Base-by-base conservation (phyloP, 2,797 vertebrate genomes). In the Chanos chanos region DNA sequence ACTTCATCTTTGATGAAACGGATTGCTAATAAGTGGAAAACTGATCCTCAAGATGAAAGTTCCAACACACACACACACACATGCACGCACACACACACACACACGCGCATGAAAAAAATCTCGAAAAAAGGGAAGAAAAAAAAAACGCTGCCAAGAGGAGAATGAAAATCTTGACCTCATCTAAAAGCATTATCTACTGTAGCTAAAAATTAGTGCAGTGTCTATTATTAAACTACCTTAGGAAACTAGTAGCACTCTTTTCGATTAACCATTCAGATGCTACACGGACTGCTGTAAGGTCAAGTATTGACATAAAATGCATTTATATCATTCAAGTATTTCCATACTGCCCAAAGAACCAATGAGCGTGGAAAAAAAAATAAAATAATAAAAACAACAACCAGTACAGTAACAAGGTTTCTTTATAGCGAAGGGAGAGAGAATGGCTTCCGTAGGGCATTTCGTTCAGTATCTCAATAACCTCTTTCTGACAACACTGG, bases 201-300 rank as follows among this genome's bases (percentile, higher is more conserved):
- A 81, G 81, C 80, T 92, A 92, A 86, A 90, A 91, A 92, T 92
- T 92, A 94, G 93, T 94, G 93, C 92, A 94, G 93, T 92, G 83
- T 93, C 91, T 92, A 89, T 89, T 84, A 87, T 80, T 87, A 80
- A 89, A 92, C 89, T 90, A 91, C 86, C 87, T 86, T 87, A 89
- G 39, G 87, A 93, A 93, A 90, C 86, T 87, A 92, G 81, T 89
- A 87, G 82, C 81, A 68, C 89, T 86, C 89, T 52, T 80, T 81
- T 78, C 66, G 77, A 83, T 79, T 67, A 74, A 76, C 70, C 77
- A 70, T 80, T 69, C 77, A 86, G 64, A 53, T 74, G 77, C 84
- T 86, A 87, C 75, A 76, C 78, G 80, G 77, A 81, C 81, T 74
- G 83, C 74, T 72, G 77, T 70, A 83, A 83, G 77, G 84, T 88